Evolutionary conservation across 2,888 invertebrate species (phyloP).

Genomic region (Tipula unca): DNA sequence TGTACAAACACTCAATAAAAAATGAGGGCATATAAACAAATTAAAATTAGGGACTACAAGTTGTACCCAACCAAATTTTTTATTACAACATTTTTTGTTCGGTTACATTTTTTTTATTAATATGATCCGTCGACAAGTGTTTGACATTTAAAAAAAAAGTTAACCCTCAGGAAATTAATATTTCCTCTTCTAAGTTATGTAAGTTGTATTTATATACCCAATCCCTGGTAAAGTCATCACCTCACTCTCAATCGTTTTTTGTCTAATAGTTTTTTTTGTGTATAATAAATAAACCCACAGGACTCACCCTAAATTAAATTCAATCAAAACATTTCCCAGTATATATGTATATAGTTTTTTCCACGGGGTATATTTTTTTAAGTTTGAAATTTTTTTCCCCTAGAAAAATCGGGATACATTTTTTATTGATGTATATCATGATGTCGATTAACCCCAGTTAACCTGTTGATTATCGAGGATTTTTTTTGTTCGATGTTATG

Average conservation of each 20-base stretch:
- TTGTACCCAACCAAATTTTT: not conserved
- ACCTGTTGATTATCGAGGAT: constrained; percentile 14
- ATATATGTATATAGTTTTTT: too few species aligned
- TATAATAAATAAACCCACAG: not conserved
- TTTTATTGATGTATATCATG: not conserved
- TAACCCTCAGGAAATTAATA: not conserved
- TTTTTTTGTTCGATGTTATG: not conserved
- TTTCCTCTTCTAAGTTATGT: not conserved
- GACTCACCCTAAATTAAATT: not conserved
- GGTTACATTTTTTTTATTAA: not conserved
- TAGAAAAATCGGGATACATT: not conserved
- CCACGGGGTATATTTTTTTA: not conserved
- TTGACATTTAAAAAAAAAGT: not conserved
- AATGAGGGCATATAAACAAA: constrained; percentile 3
- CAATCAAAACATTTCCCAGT: not conserved
- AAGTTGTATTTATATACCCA: not conserved
- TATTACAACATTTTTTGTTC: not conserved
- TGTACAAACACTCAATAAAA: not conserved
- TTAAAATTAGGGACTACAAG: not conserved
- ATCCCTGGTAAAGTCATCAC: not conserved
- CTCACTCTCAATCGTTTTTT: not conserved
- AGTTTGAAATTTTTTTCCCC: not conserved
- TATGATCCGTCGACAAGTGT: not conserved
- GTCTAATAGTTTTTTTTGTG: not conserved
- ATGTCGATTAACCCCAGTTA: constrained; percentile 19